Base-by-base conservation (phyloP, 2,113 vertebrate genomes). In the Oxygymnocypris stewartii region DNA sequence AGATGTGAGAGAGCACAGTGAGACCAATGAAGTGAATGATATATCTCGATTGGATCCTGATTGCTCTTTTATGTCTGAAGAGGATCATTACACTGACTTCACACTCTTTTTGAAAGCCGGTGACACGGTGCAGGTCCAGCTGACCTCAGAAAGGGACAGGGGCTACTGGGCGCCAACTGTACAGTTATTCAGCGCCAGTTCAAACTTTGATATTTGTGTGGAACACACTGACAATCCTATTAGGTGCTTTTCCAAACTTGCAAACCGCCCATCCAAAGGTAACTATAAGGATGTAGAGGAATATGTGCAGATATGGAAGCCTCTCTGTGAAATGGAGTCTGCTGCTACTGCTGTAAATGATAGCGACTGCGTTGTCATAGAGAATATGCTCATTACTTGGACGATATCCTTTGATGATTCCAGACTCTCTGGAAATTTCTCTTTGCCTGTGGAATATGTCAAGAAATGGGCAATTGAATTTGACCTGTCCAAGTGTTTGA, bases 261-360 rank as follows among this genome's bases (percentile, higher is more conserved):
- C 90, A 9, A 85, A 88, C 1, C 89, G 76, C 75, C 75, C 87
- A 0, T 91, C 93, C 6, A 90, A 82, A 47, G 73, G 89, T 28
- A 7, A 0, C 2, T 96, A 94, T 82, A 35, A 3, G 6, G 3
- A 6, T 0, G 1, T 84, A 0, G 0, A 0, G 0, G 94, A 96
- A 0, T 96, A 96, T 3, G 59, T 14, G 79, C 67, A 69, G 3
- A 89, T 95, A 73, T 97, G 96, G 96, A 59, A 83, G 84, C 94
- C 95, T 0, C 91, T 96, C 83, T 96, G 93, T 0, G 80, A 93
- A 79, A 94, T 96, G 94, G 96, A 97, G 89, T 92, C 96, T 0
- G 94, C 92, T 0, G 89, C 88, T 0, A 90, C 87, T 0, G 93
- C 95, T 0, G 94, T 96, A 18, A 79, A 90, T 0, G 94, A 96